phyloP scores from a whole-genome alignment of 2,888 invertebrate genomes.

The Clitarchus hookeri region DNA sequence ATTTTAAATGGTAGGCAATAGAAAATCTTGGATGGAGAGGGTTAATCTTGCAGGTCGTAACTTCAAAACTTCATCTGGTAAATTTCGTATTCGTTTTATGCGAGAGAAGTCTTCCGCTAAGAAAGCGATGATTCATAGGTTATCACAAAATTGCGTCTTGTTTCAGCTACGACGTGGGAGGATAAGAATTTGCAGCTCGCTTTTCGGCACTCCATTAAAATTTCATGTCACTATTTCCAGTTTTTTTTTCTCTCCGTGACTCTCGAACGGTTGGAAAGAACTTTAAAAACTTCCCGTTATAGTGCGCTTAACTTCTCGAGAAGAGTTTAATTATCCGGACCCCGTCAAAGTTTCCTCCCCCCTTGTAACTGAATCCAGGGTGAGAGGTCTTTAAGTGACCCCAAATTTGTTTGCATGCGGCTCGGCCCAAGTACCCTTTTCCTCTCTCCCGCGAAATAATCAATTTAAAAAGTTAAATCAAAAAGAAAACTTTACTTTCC shows the following conservation, averaged over 20 bases:
- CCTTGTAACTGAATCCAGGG: not conserved
- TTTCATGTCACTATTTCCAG: not conserved
- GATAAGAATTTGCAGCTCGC: not conserved
- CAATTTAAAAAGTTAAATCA: slow-evolving; percentile 14
- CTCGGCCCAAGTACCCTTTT: not conserved
- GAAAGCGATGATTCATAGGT: not conserved
- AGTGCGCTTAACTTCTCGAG: not conserved
- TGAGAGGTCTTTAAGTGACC: slow-evolving; percentile 9
- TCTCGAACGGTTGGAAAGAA: not conserved
- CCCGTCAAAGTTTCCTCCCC: not conserved
- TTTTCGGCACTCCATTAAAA: not conserved
- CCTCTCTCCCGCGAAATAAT: slow-evolving; percentile 4
- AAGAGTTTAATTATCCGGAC: not conserved
- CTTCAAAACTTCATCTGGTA: not conserved
- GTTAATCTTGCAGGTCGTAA: not conserved
- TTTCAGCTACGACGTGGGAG: not conserved
- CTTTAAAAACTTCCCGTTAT: slow-evolving; percentile 1
- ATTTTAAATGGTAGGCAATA: not conserved
- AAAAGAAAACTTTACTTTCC: not conserved
- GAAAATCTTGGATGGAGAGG: not conserved
- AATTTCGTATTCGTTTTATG: not conserved
- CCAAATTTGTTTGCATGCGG: slow-evolving; percentile 14
- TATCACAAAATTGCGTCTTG: not conserved
- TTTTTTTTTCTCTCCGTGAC: not conserved
- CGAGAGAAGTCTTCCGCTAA: not conserved